phyloP scores from a whole-genome alignment of 2,888 invertebrate species.

The Epsilonema sp. region DNA sequence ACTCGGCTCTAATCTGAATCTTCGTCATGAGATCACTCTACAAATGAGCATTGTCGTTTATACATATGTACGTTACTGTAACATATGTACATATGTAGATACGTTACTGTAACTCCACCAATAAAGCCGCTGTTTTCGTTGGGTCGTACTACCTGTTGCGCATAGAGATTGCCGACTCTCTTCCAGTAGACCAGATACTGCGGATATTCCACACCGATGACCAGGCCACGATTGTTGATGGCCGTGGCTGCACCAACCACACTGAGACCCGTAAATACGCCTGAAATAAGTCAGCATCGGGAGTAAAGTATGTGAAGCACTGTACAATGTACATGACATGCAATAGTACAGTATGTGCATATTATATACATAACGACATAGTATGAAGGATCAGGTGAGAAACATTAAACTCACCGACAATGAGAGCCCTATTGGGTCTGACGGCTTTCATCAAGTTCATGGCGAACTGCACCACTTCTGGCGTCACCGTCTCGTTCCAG shows the following conservation, averaged over 20 bases:
- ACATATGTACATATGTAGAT: too few species aligned
- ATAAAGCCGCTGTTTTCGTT: too few species aligned
- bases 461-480: constrained; percentile 22
- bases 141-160: too few species aligned
- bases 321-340: too few species aligned
- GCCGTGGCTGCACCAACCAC: constrained; percentile 6
- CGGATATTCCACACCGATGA: constrained; percentile 18
- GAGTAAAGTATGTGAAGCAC: too few species aligned
- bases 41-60: too few species aligned
- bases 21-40: constrained; percentile 11
- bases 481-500: constrained; percentile 18
- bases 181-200: constrained; percentile 17
- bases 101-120: too few species aligned
- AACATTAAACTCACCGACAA: constrained; percentile 24
- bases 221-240: constrained; percentile 14
- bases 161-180: constrained; percentile 15
- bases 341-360: too few species aligned
- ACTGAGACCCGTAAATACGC: background rate
- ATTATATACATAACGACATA: too few species aligned
- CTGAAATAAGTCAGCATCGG: background rate
- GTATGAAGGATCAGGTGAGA: too few species aligned
- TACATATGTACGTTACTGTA: too few species aligned
- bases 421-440: constrained; percentile 28
- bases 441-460: constrained; percentile 21
- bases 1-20: constrained; percentile 16